These are phyloP conservation scores for Urocynchramus pylzowi DNA, from an alignment of 2,113 vertebrate species.

Conservation along the genomic window DNA sequence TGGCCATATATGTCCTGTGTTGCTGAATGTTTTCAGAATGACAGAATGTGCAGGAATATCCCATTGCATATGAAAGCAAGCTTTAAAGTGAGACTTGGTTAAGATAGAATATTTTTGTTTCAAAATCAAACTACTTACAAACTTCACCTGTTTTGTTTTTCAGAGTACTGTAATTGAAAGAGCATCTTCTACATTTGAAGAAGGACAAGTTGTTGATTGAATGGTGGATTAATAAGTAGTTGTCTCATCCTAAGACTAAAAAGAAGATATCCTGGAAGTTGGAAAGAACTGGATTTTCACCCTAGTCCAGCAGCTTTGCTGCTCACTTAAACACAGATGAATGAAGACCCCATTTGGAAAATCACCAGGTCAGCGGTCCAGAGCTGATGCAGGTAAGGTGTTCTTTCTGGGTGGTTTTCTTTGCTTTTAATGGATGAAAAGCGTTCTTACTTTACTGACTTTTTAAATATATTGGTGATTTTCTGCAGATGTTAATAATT, in stretches of 20 bases:
- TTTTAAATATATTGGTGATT: not conserved
- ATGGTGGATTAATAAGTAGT: conserved; percentile 65
- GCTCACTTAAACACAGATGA: conserved; percentile 93
- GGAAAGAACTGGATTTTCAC: conserved; percentile 73
- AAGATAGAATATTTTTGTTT: not conserved
- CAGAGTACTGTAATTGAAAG: conserved; percentile 59
- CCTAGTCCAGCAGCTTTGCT: conserved; percentile 87
- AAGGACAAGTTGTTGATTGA: conserved; percentile 34
- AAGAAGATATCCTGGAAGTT: conserved; percentile 24
- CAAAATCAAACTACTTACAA: not conserved
- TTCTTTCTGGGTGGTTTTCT: not conserved
- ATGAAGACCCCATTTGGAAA: conserved; percentile 99
- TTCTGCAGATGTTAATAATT: not conserved
- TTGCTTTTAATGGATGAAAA: not conserved
- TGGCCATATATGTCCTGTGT: not conserved
- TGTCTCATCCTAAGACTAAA: conserved; percentile 24
- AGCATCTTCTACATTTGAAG: conserved; percentile 17
- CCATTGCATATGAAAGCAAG: not conserved
- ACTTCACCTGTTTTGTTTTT: conserved; percentile 53
- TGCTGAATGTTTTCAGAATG: not conserved
- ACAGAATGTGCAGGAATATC: not conserved
- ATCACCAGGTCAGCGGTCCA: conserved; percentile 88
- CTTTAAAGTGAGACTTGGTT: not conserved
- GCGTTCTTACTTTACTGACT: not conserved
- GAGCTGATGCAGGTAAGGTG: conserved; percentile 89